Conservation (phyloP, 2,888 invertebrate species). For the Metalampra italica region DNA sequence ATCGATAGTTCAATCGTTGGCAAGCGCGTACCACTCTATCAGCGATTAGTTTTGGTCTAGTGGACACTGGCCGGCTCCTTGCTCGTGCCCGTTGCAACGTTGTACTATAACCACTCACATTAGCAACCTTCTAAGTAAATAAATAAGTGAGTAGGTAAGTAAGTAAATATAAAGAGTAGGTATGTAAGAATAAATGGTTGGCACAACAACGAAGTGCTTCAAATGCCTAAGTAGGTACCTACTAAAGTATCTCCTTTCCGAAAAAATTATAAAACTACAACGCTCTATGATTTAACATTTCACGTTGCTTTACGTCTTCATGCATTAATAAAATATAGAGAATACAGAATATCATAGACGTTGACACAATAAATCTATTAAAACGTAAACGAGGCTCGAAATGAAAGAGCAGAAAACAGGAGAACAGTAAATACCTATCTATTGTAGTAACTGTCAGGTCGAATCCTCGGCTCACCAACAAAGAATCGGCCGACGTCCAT, state of each 20-base stretch:
- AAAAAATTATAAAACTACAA: too few species aligned
- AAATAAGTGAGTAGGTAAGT: too few species aligned
- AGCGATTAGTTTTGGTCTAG: constrained; percentile 74
- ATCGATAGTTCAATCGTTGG: constrained; percentile 70
- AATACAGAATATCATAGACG: too few species aligned
- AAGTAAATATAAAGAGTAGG: too few species aligned
- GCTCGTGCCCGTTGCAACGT: constrained; percentile 35
- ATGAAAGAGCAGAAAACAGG: constrained; percentile 6
- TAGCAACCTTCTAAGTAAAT: background rate
- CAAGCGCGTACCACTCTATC: constrained; percentile 71
- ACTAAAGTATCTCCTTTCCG: too few species aligned
- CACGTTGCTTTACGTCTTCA: too few species aligned
- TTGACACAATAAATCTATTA: too few species aligned
- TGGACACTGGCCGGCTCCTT: constrained; percentile 57
- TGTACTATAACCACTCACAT: background rate
- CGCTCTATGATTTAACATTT: too few species aligned
- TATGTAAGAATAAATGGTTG: too few species aligned
- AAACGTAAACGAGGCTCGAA: constrained; percentile 13
- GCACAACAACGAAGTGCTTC: too few species aligned
- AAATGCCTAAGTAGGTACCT: too few species aligned
- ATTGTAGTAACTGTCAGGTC: constrained; percentile 37
- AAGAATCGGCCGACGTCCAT: constrained; percentile 73
- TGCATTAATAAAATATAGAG: too few species aligned
- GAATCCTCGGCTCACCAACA: constrained; percentile 64
- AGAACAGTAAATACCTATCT: constrained; percentile 7